Conservation (phyloP, 64 coral and sea anemone species). For the Dendronephthya gigantea region DNA sequence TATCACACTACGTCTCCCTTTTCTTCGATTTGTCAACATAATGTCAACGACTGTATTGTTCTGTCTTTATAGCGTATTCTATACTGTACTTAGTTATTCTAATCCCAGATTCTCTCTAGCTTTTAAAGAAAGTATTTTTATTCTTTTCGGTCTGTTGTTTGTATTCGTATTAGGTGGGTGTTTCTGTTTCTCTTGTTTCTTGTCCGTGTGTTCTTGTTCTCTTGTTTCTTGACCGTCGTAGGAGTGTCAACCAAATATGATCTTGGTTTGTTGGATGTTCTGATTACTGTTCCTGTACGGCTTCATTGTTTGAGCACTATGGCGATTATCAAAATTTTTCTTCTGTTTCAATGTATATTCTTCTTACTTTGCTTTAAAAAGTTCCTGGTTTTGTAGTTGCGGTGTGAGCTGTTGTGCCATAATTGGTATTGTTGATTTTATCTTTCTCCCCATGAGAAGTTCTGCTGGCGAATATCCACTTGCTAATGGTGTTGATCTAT, state of each 20-base stretch:
- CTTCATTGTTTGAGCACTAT: background rate
- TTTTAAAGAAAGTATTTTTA: background rate
- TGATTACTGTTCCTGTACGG: background rate
- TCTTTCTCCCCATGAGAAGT: background rate
- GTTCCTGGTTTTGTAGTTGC: too few species aligned
- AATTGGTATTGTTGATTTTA: background rate
- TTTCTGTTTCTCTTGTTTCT: background rate
- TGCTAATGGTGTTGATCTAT: background rate
- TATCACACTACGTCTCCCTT: too few species aligned
- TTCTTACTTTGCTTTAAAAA: too few species aligned
- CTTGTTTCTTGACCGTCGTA: background rate
- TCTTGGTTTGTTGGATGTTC: background rate
- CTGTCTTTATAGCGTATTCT: too few species aligned
- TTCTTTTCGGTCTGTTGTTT: background rate
- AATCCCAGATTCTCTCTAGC: background rate
- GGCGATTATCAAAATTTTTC: background rate
- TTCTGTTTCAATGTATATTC: too few species aligned
- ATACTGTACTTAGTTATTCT: background rate
- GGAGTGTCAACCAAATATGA: background rate
- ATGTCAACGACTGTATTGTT: too few species aligned
- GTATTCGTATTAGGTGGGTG: background rate
- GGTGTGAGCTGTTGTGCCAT: background rate
- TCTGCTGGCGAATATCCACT: slow-evolving; percentile 3
- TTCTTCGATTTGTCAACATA: background rate
- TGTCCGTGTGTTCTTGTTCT: background rate